Conservation (phyloP, 2,888 invertebrate genomes). For the Doris montereyensis region DNA sequence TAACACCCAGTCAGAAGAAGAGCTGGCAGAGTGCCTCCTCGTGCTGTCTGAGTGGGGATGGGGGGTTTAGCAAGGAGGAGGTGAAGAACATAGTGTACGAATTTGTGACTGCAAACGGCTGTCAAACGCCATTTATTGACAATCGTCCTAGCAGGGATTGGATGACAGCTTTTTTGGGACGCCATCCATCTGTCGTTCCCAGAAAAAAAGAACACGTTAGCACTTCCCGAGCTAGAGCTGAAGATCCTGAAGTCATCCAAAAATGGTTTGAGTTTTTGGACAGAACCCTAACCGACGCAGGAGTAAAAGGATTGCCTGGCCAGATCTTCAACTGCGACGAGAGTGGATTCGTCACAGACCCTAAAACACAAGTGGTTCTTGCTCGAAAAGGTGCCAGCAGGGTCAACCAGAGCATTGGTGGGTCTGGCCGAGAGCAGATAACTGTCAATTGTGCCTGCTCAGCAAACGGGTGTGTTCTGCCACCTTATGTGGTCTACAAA, state of each 20-base stretch:
- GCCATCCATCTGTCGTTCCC: constrained; percentile 20
- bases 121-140: constrained; percentile 26
- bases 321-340: constrained; percentile 41
- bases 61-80: too few species aligned
- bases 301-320: constrained; percentile 30
- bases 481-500: constrained; percentile 43
- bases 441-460: constrained; percentile 35
- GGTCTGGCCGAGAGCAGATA: constrained; percentile 22
- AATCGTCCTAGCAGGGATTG: constrained; percentile 13
- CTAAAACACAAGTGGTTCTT: constrained; percentile 30
- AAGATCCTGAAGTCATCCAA: constrained; percentile 34
- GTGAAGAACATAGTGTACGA: constrained; percentile 31
- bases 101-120: not conserved
- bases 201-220: constrained; percentile 38
- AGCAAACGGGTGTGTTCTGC: constrained; percentile 37
- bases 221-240: constrained; percentile 29
- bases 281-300: constrained; percentile 10
- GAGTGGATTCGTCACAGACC: constrained; percentile 39
- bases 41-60: constrained; percentile 29
- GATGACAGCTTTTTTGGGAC: not conserved
- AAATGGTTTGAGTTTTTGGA: constrained; percentile 34
- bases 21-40: constrained; percentile 27
- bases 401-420: constrained; percentile 34
- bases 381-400: constrained; percentile 26
- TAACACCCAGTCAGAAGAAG: not conserved